A percentile compares a stretch with the other conserved stretches of the same genome.
Conservation (phyloP, 2,888 invertebrate species). For the Chymomyza caudatula region DNA sequence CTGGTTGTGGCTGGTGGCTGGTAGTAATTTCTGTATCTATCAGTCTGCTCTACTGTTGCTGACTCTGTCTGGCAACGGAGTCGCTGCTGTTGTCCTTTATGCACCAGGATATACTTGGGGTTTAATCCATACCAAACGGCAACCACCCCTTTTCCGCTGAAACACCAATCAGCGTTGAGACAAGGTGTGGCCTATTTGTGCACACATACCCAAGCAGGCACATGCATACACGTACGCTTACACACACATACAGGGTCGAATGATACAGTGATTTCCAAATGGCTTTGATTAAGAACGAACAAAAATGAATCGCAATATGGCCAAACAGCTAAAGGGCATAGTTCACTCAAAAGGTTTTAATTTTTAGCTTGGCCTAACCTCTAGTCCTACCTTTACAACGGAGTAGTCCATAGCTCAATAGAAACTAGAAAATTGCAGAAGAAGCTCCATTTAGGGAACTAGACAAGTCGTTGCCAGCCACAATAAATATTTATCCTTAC, state of each 20-base stretch:
- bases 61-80: conserved; percentile 43
- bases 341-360: too few relatives aligned
- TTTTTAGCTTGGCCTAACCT: too few relatives aligned
- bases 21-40: conserved; percentile 51
- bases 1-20: conserved; percentile 35
- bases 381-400: too few relatives aligned
- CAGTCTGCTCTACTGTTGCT: conserved; percentile 41
- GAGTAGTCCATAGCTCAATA: too few relatives aligned
- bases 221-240: neutral
- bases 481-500: neutral
- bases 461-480: neutral
- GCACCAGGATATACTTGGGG: conserved; percentile 66
- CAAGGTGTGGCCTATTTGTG: conserved; percentile 72
- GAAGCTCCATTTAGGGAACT: neutral
- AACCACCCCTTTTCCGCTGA: conserved; percentile 73
- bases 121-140: conserved; percentile 70
- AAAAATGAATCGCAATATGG: too few relatives aligned
- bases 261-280: conserved; percentile 38
- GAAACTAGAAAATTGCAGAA: neutral
- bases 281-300: conserved; percentile 37
- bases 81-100: conserved; percentile 51
- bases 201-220: neutral
- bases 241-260: conserved; percentile 23
- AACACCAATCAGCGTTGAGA: conserved; percentile 76
- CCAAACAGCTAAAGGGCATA: too few relatives aligned